Percentiles rank a stretch among this genome's conserved stretches.
Conservation (phyloP, 2,797 vertebrate species). For the Crocidura indochinensis region DNA sequence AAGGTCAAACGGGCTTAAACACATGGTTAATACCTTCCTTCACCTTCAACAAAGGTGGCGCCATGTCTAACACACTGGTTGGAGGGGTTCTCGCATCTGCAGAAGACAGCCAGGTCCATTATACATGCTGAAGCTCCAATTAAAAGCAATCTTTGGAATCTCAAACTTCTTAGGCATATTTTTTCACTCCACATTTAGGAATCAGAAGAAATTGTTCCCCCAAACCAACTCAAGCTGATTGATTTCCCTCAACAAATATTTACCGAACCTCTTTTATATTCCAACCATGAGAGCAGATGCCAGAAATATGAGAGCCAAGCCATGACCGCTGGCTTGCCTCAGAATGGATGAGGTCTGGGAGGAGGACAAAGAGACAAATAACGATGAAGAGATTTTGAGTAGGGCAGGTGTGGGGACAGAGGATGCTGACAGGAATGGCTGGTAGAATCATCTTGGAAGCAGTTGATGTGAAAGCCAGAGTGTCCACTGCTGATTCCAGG, state of each 20-base stretch:
- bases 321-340: not conserved
- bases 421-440: not conserved
- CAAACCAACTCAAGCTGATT: not conserved
- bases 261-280: not conserved
- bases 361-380: not conserved
- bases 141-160: constrained; percentile 13
- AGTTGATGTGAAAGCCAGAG: not conserved
- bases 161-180: constrained; percentile 1
- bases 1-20: constrained; percentile 58
- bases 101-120: not conserved
- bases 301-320: not conserved
- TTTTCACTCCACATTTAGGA: constrained; percentile 20
- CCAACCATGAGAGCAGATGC: not conserved
- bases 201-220: constrained; percentile 1
- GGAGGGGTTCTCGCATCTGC: not conserved
- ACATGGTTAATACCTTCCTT: not conserved
- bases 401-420: not conserved
- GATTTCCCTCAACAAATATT: not conserved
- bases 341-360: not conserved
- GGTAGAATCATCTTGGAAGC: not conserved
- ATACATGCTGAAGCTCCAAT: not conserved
- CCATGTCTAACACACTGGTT: not conserved
- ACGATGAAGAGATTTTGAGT: not conserved
- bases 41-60: constrained; percentile 5
- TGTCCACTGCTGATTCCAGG: not conserved